Base-by-base conservation (phyloP, 2,888 invertebrate genomes). In the Eucera pruinosa region DNA sequence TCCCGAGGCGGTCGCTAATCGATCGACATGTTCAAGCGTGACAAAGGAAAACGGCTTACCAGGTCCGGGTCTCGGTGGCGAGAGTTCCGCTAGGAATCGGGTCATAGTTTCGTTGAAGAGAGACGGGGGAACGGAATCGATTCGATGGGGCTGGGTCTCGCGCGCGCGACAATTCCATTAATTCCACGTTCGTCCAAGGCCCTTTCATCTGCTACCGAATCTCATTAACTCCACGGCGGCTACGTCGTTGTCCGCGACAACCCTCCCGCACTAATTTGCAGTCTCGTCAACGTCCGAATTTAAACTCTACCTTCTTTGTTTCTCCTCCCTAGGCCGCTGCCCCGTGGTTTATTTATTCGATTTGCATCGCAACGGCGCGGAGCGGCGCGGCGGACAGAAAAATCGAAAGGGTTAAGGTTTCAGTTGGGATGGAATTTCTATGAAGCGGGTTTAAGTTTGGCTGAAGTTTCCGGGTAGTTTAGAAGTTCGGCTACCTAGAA, bases 161-260 rank as follows among this genome's bases (percentile, higher is more conserved):
- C 23, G 27, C 60, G 57, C 57, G 73, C 77, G 80, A 82, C 80
- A 77, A 85, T 83, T 82, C 83, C 82, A 82, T 83, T 82, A 83
- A 84, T 81, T 84, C 71, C 72, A 69, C 75, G 84, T 81, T 79
- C 76, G 81, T 75, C 68, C 82, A 57, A 48, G 67, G 54, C 70
- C 78, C 81, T 84, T 83, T 83, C 83, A 75, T 83, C 84, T 70
- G 69, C 66, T 47, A 70, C 70, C 78, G 84, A 81, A 84, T 83
- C 72, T 83, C 83, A 84, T 83, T 83, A 84, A 81, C 79, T 61
- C 66, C 52, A 47, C 39, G 71, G 39, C 76, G 62, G 20, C 41
- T 57, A 4, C 41, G 50, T 41, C 43, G 66, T 45, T 69, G 50
- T 45, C 72, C 15, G 13, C 43, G 60, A 50, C 61, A 20, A 67